These are phyloP conservation scores for Mystacornis crossleyi DNA, from an alignment of 2,113 vertebrate species.

Conservation along the genomic window DNA sequence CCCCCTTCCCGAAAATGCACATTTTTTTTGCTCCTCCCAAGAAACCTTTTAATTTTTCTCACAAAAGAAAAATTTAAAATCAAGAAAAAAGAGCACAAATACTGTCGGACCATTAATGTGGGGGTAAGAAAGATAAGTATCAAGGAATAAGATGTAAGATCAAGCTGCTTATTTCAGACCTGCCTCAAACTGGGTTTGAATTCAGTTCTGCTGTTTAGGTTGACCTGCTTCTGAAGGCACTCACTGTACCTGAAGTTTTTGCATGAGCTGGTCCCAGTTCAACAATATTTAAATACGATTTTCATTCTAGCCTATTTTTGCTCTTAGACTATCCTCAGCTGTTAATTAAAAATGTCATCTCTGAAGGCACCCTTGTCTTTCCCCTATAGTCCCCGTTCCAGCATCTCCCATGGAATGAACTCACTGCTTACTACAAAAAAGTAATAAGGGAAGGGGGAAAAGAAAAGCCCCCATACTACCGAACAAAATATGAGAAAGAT, in stretches of 20 bases:
- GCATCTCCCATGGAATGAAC: not conserved
- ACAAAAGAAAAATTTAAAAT: not conserved
- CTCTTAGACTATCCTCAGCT: not conserved
- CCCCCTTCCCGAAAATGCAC: rapidly evolving
- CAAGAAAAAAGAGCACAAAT: not conserved
- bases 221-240: not conserved
- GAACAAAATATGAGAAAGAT: not conserved
- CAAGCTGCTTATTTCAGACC: not conserved
- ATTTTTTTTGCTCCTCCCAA: not conserved
- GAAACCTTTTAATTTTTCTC: not conserved
- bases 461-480: rapidly evolving
- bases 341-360: not conserved
- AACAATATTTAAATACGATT: not conserved
- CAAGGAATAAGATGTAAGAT: not conserved
- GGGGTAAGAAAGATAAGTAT: not conserved
- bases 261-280: not conserved
- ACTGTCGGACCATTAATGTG: not conserved
- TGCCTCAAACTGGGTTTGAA: not conserved
- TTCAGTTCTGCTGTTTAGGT: not conserved
- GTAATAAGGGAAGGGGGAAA: not conserved
- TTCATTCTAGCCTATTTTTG: not conserved
- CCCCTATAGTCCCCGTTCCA: not conserved
- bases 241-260: not conserved
- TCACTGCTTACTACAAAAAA: not conserved
- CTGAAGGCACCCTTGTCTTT: rapidly evolving